Conservation (phyloP, 92 coral and sea anemone species). For the Zoanthus solanderi region DNA sequence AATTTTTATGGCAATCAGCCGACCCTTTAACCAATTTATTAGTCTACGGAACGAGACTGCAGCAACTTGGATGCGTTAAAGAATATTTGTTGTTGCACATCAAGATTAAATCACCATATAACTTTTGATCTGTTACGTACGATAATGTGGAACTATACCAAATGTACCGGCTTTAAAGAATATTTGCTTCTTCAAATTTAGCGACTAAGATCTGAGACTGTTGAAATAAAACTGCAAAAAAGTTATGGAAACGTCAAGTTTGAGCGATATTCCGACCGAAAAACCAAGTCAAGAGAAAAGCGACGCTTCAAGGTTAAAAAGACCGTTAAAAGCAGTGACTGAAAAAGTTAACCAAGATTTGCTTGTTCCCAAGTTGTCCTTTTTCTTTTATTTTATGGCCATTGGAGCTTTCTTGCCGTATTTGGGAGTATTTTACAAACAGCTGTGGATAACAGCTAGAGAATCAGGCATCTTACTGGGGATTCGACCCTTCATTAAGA, state of each 20-base stretch:
- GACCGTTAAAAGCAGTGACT: conserved; percentile 18
- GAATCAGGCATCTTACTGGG: conserved; percentile 87
- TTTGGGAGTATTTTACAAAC: conserved; percentile 90
- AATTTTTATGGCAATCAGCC: neutral
- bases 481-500: conserved; percentile 84
- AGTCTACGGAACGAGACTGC: neutral
- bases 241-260: conserved; percentile 43
- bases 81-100: neutral
- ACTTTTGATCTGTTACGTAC: neutral
- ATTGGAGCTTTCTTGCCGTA: conserved; percentile 86
- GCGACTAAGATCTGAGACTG: neutral
- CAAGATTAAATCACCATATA: neutral
- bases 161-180: neutral
- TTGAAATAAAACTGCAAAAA: neutral
- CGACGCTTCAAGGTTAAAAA: conserved; percentile 25
- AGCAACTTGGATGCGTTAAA: neutral
- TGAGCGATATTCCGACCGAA: conserved; percentile 35
- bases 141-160: neutral
- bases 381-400: conserved; percentile 90
- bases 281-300: conserved; percentile 13
- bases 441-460: conserved; percentile 87
- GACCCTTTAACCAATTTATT: conserved; percentile 23
- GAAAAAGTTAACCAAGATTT: conserved; percentile 69
- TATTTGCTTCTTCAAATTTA: neutral
- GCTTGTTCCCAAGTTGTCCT: conserved; percentile 78